A percentile compares a stretch with the other conserved stretches of the same genome.
phyloP scores from a whole-genome alignment of 2,797 vertebrate species.

The Borostomias antarcticus region DNA sequence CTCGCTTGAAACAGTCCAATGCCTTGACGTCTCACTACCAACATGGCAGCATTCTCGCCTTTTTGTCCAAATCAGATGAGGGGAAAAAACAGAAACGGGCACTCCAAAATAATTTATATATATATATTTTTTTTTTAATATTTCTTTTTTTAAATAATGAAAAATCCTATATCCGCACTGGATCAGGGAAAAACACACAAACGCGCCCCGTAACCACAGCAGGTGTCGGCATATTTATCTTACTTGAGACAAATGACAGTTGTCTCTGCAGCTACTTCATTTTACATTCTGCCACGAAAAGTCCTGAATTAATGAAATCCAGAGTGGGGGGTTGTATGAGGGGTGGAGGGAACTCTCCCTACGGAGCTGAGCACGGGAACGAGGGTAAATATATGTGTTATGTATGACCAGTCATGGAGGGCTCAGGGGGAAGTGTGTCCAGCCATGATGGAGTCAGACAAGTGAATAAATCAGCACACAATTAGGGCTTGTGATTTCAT shows the following conservation, averaged over 20 bases:
- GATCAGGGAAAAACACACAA: slow-evolving; percentile 46
- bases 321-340: not conserved
- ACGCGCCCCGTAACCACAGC: slow-evolving; percentile 43
- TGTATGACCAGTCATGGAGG: slow-evolving; percentile 72
- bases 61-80: not conserved
- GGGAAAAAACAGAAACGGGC: not conserved
- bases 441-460: slow-evolving; percentile 71
- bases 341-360: slow-evolving; percentile 46
- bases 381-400: slow-evolving; percentile 77
- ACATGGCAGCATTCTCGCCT: slow-evolving; percentile 7
- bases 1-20: too few species aligned
- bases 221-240: slow-evolving; percentile 76
- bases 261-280: slow-evolving; percentile 73
- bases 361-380: slow-evolving; percentile 67
- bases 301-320: slow-evolving; percentile 71
- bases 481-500: slow-evolving; percentile 83
- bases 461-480: slow-evolving; percentile 84
- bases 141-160: not conserved
- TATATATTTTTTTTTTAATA: too few species aligned
- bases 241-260: slow-evolving; percentile 78
- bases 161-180: slow-evolving; percentile 33
- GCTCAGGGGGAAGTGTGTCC: slow-evolving; percentile 68
- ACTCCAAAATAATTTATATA: too few species aligned
- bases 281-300: slow-evolving; percentile 54
- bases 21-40: not conserved